A percentile compares a stretch with the other conserved stretches of the same genome.
Evolutionary conservation across 2,113 vertebrate genomes (phyloP).

Genomic region (Antechinus stuartii): DNA sequence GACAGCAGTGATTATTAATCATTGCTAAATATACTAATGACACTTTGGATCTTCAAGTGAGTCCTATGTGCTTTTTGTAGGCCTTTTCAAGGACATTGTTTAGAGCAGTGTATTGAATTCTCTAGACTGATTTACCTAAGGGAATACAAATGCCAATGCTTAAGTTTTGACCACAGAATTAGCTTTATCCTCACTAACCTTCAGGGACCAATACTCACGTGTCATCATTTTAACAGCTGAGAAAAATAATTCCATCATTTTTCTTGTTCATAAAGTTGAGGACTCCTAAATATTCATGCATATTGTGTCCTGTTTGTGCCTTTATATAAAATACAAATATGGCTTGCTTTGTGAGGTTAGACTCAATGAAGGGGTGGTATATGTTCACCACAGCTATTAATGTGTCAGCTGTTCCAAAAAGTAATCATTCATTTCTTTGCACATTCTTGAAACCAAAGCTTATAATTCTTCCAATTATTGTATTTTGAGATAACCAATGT

Average conservation of each 20-base stretch:
- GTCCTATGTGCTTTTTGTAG: background rate
- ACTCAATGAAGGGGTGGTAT: conserved; percentile 55
- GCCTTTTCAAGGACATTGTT: conserved; percentile 43
- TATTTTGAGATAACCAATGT: conserved; percentile 55
- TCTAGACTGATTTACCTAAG: conserved; percentile 51
- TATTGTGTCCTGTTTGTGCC: conserved; percentile 21
- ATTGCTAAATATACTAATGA: conserved; percentile 59
- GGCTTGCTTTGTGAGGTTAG: conserved; percentile 43
- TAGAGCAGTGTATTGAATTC: conserved; percentile 22
- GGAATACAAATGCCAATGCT: conserved; percentile 30
- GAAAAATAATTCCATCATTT: conserved; percentile 30
- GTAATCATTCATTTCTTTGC: conserved; percentile 64
- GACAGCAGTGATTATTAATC: conserved; percentile 58
- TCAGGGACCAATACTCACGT: background rate
- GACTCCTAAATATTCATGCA: background rate
- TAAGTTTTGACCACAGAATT: conserved; percentile 45
- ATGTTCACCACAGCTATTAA: conserved; percentile 54
- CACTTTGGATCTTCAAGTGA: conserved; percentile 42
- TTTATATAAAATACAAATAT: conserved; percentile 66
- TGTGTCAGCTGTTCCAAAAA: background rate
- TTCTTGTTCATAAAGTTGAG: conserved; percentile 24
- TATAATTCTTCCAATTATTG: conserved; percentile 61
- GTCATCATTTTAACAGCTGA: conserved; percentile 50
- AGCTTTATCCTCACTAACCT: conserved; percentile 23
- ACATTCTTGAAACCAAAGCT: conserved; percentile 66